These are phyloP conservation scores for Phataginus tricuspis DNA, from an alignment of 2,797 vertebrate genomes.

Conservation along the genomic window DNA sequence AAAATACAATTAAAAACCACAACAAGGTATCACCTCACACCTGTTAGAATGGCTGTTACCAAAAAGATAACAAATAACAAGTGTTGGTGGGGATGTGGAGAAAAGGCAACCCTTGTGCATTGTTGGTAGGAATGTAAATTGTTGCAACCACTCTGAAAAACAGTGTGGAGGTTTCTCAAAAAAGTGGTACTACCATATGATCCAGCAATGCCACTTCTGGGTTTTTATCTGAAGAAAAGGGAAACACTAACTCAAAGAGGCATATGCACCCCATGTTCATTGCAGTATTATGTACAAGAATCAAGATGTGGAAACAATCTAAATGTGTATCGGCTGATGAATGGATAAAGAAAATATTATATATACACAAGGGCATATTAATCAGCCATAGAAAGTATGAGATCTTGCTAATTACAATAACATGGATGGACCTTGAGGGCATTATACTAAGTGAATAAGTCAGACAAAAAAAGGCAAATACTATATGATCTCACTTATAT, in stretches of 20 bases:
- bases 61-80: not conserved
- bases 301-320: not conserved
- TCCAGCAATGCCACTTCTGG: not conserved
- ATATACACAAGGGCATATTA: not conserved
- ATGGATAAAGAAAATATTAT: not conserved
- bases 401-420: not conserved
- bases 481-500: not conserved
- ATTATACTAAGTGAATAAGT: not conserved
- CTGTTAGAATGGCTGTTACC: not conserved
- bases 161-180: not conserved
- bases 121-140: not conserved
- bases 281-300: not conserved
- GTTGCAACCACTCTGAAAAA: not conserved
- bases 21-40: not conserved
- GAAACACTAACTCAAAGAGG: not conserved
- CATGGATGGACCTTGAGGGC: not conserved
- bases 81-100: not conserved
- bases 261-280: not conserved
- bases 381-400: not conserved
- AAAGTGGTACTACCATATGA: not conserved
- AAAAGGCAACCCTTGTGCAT: not conserved
- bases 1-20: not conserved
- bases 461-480: not conserved
- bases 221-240: not conserved
- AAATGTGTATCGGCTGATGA: not conserved